These are phyloP conservation scores for Phyllostomus hastatus DNA, from an alignment of 2,113 vertebrate species.

Conservation along the genomic window DNA sequence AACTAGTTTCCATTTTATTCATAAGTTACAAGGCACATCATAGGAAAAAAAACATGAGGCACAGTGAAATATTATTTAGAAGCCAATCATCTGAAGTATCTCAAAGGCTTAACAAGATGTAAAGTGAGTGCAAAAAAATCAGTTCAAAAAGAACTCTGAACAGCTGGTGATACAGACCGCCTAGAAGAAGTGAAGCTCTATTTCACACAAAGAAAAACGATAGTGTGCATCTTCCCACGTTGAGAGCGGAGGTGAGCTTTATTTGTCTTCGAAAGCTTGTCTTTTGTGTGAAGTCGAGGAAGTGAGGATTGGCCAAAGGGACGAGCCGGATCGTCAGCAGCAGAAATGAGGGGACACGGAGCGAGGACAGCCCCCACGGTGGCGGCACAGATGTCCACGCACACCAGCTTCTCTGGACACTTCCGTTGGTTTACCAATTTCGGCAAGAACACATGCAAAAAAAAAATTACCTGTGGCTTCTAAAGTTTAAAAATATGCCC, in stretches of 20 bases:
- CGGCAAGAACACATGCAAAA: neutral
- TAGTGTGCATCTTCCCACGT: neutral
- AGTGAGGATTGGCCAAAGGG: neutral
- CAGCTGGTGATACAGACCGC: neutral
- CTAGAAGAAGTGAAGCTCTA: neutral
- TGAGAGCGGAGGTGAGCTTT: neutral
- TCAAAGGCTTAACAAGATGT: neutral
- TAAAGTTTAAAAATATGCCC: neutral
- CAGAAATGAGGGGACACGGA: neutral
- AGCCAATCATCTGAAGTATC: neutral
- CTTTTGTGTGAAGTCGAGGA: neutral
- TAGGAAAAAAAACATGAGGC: neutral
- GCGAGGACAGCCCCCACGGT: neutral
- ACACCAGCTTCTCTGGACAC: neutral
- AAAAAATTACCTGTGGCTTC: neutral
- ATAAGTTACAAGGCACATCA: neutral
- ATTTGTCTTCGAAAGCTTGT: neutral
- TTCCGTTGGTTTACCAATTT: neutral
- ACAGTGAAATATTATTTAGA: neutral
- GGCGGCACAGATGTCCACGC: neutral
- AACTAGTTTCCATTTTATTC: slow-evolving; percentile 22
- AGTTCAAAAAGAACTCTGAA: neutral
- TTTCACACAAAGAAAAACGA: neutral
- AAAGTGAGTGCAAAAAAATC: neutral
- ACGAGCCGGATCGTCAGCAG: neutral